Evolutionary conservation across 1,140 invertebrate genomes (phyloP).

Genomic region (Hycleus cichorii): DNA sequence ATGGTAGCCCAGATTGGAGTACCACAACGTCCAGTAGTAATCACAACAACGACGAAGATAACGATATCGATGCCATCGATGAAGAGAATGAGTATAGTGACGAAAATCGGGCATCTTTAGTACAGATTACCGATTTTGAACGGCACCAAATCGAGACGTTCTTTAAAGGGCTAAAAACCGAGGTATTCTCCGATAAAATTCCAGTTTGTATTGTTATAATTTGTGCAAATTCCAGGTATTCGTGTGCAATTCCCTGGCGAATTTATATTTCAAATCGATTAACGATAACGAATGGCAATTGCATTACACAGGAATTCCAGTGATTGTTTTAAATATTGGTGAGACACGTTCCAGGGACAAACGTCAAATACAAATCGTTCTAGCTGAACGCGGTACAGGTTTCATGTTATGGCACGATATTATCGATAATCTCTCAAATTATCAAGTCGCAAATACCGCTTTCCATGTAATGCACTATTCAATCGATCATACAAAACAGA

Average conservation of each 20-base stretch:
- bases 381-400: constrained; percentile 77
- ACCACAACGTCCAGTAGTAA: constrained; percentile 46
- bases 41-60: constrained; percentile 41
- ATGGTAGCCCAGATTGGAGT: constrained; percentile 44
- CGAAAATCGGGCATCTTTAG: constrained; percentile 35
- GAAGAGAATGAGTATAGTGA: constrained; percentile 34
- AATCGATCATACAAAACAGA: constrained; percentile 53
- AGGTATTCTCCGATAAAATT: constrained; percentile 38
- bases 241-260: constrained; percentile 72
- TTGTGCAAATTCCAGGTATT: constrained; percentile 49
- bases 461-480: constrained; percentile 82
- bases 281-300: constrained; percentile 62
- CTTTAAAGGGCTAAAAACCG: constrained; percentile 69
- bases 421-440: constrained; percentile 65
- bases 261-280: constrained; percentile 61
- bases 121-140: constrained; percentile 57
- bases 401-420: constrained; percentile 80
- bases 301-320: constrained; percentile 71
- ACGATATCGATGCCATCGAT: constrained; percentile 35
- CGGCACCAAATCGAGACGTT: constrained; percentile 71
- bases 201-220: neutral
- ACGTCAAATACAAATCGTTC: constrained; percentile 63
- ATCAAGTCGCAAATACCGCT: constrained; percentile 56
- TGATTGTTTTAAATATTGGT: constrained; percentile 70
- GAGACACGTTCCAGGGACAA: constrained; percentile 62